Percentiles rank a stretch among this genome's conserved stretches.
Evolutionary conservation across 2,888 invertebrate genomes (phyloP).

Genomic region (Stenchaetothrips biformis): DNA sequence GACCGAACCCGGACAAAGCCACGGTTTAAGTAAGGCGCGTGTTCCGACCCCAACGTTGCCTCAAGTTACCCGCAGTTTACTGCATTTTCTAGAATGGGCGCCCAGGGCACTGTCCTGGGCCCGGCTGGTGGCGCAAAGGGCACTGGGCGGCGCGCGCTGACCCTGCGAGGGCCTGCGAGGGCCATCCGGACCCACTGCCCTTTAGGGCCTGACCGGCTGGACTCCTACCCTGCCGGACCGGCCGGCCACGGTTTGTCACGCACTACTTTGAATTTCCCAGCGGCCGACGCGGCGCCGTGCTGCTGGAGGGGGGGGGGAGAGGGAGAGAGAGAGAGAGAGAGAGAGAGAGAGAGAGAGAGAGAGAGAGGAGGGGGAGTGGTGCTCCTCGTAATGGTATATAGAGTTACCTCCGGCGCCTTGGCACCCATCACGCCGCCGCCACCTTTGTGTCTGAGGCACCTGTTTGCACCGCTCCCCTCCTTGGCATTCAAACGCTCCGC

Average conservation of each 20-base stretch:
- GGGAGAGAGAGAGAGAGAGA: neutral
- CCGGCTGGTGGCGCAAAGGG: neutral
- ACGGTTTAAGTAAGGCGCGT: too few species aligned
- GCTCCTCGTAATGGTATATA: too few species aligned
- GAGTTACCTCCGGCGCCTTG: too few species aligned
- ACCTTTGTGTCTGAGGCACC: too few species aligned
- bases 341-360: too few species aligned
- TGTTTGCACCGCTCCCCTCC: too few species aligned
- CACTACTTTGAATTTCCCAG: slow-evolving; percentile 23
- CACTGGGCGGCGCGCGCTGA: neutral
- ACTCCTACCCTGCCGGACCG: neutral
- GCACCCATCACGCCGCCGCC: too few species aligned
- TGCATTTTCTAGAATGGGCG: neutral
- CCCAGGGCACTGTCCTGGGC: neutral
- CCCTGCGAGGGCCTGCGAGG: neutral
- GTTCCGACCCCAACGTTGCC: too few species aligned
- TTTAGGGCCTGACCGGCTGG: neutral
- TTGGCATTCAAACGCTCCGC: too few species aligned
- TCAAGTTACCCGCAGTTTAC: neutral
- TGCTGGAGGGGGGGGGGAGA: neutral
- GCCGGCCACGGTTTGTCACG: neutral
- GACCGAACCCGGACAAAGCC: too few species aligned
- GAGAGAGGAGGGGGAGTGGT: too few species aligned
- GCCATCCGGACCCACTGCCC: neutral
- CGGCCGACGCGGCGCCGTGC: neutral